Evolutionary conservation across 2,113 vertebrate genomes (phyloP).

Genomic region (Gallinago paraguaiae): DNA sequence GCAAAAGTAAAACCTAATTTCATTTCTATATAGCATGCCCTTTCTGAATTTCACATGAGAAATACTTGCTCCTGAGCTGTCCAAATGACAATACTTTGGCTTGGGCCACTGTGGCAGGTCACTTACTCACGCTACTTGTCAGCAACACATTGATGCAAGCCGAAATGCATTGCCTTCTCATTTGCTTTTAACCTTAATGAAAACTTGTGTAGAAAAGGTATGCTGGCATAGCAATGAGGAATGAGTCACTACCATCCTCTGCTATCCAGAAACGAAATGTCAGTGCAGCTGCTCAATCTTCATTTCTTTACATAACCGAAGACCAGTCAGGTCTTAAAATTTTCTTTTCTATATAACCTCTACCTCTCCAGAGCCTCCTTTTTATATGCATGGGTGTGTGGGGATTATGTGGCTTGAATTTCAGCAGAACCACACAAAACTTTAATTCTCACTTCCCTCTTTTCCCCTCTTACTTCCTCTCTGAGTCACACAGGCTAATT

Average conservation of each 20-base stretch:
- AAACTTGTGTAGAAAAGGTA: conserved; percentile 7
- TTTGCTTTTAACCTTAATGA: conserved; percentile 64
- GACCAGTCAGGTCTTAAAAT: conserved; percentile 29
- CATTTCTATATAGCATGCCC: not conserved
- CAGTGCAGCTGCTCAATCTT: conserved; percentile 28
- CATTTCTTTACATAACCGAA: conserved; percentile 41
- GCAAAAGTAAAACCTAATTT: not conserved
- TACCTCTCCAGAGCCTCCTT: not conserved
- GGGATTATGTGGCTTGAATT: not conserved
- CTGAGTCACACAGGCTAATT: conserved; percentile 35
- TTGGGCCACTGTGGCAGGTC: not conserved
- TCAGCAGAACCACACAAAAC: not conserved
- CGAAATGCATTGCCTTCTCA: conserved; percentile 10
- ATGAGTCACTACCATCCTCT: conserved; percentile 25
- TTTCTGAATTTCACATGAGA: conserved; percentile 41
- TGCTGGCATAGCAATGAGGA: conserved; percentile 21
- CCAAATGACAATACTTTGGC: not conserved
- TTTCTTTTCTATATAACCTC: conserved; percentile 21
- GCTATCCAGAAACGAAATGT: conserved; percentile 27
- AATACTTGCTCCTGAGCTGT: conserved; percentile 3
- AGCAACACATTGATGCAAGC: not conserved
- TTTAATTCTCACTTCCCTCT: not conserved
- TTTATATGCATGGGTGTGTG: not conserved
- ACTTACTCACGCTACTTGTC: conserved; percentile 24
- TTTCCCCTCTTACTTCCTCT: not conserved